Base-by-base conservation (phyloP, 2,888 invertebrate genomes). In the Liopterus haemorrhoidalis region DNA sequence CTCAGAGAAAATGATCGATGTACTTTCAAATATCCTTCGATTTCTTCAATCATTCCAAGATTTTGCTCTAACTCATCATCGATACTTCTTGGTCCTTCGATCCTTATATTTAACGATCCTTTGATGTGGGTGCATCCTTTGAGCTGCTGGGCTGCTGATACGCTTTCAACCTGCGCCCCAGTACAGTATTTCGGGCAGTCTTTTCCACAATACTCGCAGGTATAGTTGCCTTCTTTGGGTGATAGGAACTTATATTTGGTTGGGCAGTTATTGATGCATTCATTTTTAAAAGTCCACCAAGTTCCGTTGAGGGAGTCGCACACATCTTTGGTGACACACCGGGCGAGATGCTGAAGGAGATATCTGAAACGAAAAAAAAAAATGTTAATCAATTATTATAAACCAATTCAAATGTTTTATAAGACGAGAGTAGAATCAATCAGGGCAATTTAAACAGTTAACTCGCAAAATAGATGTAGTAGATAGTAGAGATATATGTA, bases 121-220 rank as follows among this genome's bases (percentile, higher is more conserved):
- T 81, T 77, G 15, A 96, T 78, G 46, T 81, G 76, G 2, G 87
- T 85, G 60, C 94, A 95, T 8, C 80, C 84, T 35, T 75, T 76
- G 14, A 86, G 71, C 2, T 66, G 67, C 59, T 85, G 80, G 0
- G 86, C 81, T 25, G 78, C 72, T 4, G 75, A 73, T 32, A 88
- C 68, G 48, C 79, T 79, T 46, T 78, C 76, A 5, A 93, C 73
- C 3, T 65, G 59, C n/a, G 69, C 65, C 2, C 72, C 73, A 2
- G 59, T 56, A 55, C 85, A 85, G 2, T 69, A 72, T 70, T 78
- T 61, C 1, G 46, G 49, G 38, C 68, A 68, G 4, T 57, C 44
- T 4, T 59, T 53, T 2, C 58, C 60, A 49, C 68, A 67, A 19
- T 49, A 51, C 28, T 49, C 41, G 52, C 68, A 68, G n/a, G 51